These are phyloP conservation scores for Caenorhabditis angaria DNA, from an alignment of 2,888 invertebrate species.

Conservation along the genomic window DNA sequence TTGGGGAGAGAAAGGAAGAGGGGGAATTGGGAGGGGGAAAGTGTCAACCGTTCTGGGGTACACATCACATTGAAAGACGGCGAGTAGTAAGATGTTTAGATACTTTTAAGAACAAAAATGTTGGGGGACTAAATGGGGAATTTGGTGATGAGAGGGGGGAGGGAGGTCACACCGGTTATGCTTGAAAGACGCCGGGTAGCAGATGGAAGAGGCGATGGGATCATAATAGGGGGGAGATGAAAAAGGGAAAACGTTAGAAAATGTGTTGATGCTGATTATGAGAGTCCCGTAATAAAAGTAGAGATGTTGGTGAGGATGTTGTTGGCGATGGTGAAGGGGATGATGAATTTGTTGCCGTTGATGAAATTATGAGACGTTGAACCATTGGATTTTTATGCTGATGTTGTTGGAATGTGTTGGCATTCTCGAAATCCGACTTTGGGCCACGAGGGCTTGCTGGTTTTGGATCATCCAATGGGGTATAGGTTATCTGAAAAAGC, in stretches of 20 bases:
- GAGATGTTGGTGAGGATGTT: background rate
- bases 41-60: slow-evolving; percentile 6
- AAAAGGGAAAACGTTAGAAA: slow-evolving; percentile 1
- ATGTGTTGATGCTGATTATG: slow-evolving; percentile 5
- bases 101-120: no score
- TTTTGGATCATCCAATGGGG: background rate
- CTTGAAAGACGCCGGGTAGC: slow-evolving; percentile 43
- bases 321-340: slow-evolving; percentile 3
- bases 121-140: no score
- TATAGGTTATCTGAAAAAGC: background rate
- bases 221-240: background rate
- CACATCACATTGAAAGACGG: background rate
- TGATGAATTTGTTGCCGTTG: background rate
- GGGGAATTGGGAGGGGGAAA: slow-evolving; percentile 15
- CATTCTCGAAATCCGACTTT: slow-evolving; percentile 4
- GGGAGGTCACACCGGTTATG: slow-evolving; percentile 29
- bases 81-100: background rate
- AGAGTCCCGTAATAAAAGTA: slow-evolving; percentile 1
- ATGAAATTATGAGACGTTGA: background rate
- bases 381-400: background rate
- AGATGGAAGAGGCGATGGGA: background rate
- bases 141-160: background rate
- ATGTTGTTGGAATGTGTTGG: background rate
- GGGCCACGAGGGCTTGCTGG: no score
- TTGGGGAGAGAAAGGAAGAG: background rate